Conservation (phyloP, 2,113 vertebrate genomes). For the Apeltes quadracus region DNA sequence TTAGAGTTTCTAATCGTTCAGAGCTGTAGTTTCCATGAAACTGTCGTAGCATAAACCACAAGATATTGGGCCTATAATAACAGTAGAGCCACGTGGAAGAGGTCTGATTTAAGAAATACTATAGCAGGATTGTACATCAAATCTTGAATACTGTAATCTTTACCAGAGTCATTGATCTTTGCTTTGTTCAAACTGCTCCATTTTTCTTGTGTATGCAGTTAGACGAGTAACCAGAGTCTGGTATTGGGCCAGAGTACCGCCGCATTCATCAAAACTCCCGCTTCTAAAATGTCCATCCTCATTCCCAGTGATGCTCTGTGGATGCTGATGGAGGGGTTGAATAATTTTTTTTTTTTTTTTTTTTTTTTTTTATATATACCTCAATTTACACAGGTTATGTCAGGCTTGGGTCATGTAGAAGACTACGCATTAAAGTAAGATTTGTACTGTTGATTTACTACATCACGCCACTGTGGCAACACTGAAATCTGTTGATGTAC, state of each 20-base stretch:
- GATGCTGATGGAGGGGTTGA: constrained; percentile 9
- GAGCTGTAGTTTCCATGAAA: constrained; percentile 82
- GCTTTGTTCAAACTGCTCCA: constrained; percentile 16
- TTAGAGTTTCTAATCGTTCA: constrained; percentile 52
- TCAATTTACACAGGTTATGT: constrained; percentile 61
- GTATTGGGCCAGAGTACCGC: constrained; percentile 12
- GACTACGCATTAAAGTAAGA: constrained; percentile 56
- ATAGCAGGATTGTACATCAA: constrained; percentile 26
- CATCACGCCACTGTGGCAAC: constrained; percentile 59
- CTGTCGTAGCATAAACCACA: constrained; percentile 58
- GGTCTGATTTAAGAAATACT: constrained; percentile 38
- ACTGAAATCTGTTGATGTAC: constrained; percentile 54
- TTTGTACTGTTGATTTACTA: constrained; percentile 45
- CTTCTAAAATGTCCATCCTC: constrained; percentile 6
- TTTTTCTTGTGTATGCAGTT: constrained; percentile 1
- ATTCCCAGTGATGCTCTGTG: constrained; percentile 18
- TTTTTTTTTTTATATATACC: constrained; percentile 58
- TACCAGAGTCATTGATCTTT: constrained; percentile 32
- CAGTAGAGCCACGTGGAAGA: constrained; percentile 22
- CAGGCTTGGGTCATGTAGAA: constrained; percentile 58
- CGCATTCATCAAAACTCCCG: not conserved
- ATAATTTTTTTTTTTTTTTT: constrained; percentile 57
- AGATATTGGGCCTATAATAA: constrained; percentile 34
- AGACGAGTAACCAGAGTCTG: not conserved
- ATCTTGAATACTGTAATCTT: constrained; percentile 23